Base-by-base conservation (phyloP, 2,113 vertebrate genomes). In the Phyllostomus hastatus region DNA sequence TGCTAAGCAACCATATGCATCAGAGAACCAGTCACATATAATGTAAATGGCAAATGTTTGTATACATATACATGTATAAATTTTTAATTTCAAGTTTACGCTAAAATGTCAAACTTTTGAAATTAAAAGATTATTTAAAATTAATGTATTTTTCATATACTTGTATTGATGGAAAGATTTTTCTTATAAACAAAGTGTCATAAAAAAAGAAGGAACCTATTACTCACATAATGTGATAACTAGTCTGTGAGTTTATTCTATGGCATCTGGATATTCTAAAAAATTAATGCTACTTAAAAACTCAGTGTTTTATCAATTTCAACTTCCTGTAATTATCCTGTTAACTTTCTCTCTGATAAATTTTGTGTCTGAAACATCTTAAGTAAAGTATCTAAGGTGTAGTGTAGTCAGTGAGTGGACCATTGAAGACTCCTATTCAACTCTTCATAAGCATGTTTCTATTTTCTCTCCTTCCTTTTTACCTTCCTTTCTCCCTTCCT, bases 271-370 rank as follows among this genome's bases (percentile, higher is more conserved):
- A 80, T 2, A 76, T 94, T 94, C 95, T 94, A 89, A 89, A 91
- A 92, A 43, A 92, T 90, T 79, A 95, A 95, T 94, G 50, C 67
- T 90, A 97, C 67, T 97, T 95, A 90, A 66, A 82, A 86, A 66
- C 24, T 78, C 61, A 96, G 86, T 69, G 46, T 95, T 90, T 28
- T 91, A 38, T 66, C 57, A 5, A 78, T 96, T 97, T 95, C 91
- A 96, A 75, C 78, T 96, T 97, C 69, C 85, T 69, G 14, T 96
- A 96, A 96, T 97, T 98, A 95, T 96, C n/a, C 57, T 92, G 64
- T 96, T 75, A 26, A 48, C 48, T 97, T 97, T 97, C 88, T 98
- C 95, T 95, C 70, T 97, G 94, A 94, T 91, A 31, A 95, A 94
- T 87, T 61, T 17, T 83, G 6, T n/a, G 76, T 24, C 24, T 24